phyloP scores from a whole-genome alignment of 2,888 invertebrate species.

The Lasioglossum morio region DNA sequence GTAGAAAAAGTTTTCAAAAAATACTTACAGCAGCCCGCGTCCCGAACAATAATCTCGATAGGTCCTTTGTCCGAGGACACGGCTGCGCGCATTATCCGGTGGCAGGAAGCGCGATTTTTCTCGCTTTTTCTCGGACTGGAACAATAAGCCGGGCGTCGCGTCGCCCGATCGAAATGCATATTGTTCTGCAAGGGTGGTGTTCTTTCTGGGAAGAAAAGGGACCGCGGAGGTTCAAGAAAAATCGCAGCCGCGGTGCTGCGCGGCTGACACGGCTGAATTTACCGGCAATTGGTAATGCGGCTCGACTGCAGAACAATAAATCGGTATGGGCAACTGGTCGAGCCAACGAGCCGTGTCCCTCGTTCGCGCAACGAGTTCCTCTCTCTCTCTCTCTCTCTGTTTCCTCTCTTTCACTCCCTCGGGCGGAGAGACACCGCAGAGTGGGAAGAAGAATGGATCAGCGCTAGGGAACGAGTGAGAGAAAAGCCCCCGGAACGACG shows the following conservation, averaged over 20 bases:
- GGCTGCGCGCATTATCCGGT: neutral
- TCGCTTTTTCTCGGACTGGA: neutral
- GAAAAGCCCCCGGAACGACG: constrained; percentile 23
- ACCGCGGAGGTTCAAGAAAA: constrained; percentile 30
- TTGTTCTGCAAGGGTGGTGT: neutral
- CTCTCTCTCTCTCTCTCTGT: neutral
- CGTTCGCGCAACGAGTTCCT: constrained; percentile 41
- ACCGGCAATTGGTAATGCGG: constrained; percentile 73
- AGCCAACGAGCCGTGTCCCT: constrained; percentile 80
- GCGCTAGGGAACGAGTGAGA: constrained; percentile 50
- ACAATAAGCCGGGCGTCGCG: neutral
- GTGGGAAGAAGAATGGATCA: constrained; percentile 48
- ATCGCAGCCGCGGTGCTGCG: constrained; percentile 31
- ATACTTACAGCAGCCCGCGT: neutral
- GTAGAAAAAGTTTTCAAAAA: neutral
- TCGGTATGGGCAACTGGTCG: constrained; percentile 79
- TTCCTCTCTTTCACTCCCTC: neutral
- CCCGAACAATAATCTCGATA: neutral
- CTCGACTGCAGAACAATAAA: constrained; percentile 76
- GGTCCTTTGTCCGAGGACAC: neutral
- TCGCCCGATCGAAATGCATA: neutral
- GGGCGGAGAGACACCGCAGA: constrained; percentile 4
- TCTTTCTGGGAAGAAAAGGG: constrained; percentile 31
- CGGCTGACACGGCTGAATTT: constrained; percentile 70
- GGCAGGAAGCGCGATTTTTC: neutral